Evolutionary conservation across 2,888 invertebrate species (phyloP), one percentile per base, ranked within the genome.

Genomic region (Sturmia bella): DNA sequence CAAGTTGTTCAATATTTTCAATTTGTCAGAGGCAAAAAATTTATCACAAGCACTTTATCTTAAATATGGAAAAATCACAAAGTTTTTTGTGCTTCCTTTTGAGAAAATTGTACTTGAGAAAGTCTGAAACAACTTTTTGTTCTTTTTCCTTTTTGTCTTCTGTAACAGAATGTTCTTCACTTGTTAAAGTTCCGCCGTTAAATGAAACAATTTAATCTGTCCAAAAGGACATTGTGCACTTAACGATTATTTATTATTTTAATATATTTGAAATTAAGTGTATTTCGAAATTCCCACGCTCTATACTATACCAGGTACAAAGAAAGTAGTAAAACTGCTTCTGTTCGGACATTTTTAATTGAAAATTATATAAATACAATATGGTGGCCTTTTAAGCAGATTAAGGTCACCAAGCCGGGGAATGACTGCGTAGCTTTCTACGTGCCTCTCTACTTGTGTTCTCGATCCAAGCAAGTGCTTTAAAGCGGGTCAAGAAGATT

Each of bases 151-250:
- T 75, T 57, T 43, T 56, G 2, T 56, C 11, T 15, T 7, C 48
- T 15, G 24, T 15, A 13, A 15, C n/a, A 12, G 39, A 70, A 41
- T 64, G 78, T 56, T 82, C 78, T 78, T 61, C 54, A 70, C 82
- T 82, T 75, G 74, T 50, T 74, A 52, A 82, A 54, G 59, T 69
- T 19, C 57, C 39, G 50, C 17, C 52, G 45, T 56, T 61, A 70
- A 82, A 59, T 82, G 74, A 82, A 66, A 70, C 59, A 45, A 59
- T 75, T 17, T 45, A 64, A 70, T 74, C 48, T 45, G 52, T 41
- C 17, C 15, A 41, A 72, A 54, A 68, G 79, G 59, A 85, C 84
- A 80, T n/a, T n/a, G n/a, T 80, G 85, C 83, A 84, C 86, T 84
- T 84, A 57, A 81, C 37, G 41, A 21, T 6, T 50, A 27, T 66